Conservation (phyloP, 2,113 vertebrate species). For the Phoxinus phoxinus region DNA sequence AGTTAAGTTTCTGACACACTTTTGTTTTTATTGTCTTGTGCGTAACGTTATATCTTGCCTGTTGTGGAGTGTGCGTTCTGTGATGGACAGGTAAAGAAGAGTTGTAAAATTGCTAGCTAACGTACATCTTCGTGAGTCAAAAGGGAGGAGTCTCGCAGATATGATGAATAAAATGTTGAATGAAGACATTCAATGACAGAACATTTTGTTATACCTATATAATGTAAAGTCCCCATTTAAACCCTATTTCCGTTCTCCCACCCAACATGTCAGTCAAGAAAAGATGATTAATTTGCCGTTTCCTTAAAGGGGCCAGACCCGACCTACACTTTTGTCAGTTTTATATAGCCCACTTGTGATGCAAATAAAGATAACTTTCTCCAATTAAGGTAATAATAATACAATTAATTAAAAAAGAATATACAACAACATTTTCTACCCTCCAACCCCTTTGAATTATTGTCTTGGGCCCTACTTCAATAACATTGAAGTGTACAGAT, state of each 20-base stretch:
- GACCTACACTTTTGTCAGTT: not conserved
- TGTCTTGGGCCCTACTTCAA: not conserved
- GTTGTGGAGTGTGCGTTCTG: not conserved
- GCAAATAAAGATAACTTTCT: not conserved
- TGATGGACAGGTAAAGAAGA: not conserved
- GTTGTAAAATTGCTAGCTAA: not conserved
- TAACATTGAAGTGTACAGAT: not conserved
- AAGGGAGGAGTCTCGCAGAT: slow-evolving; percentile 35
- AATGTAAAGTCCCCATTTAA: not conserved
- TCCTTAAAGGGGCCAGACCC: not conserved
- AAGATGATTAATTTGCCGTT: not conserved
- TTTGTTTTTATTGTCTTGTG: slow-evolving; percentile 6
- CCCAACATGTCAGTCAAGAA: not conserved
- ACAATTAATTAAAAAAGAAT: too few species aligned
- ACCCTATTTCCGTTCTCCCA: too few species aligned
- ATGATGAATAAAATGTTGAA: not conserved
- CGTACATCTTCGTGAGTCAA: slow-evolving; percentile 23
- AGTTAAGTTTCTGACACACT: not conserved
- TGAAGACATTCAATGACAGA: not conserved
- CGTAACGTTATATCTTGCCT: not conserved
- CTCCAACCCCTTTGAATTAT: not conserved
- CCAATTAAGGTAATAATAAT: too few species aligned
- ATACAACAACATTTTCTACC: not conserved
- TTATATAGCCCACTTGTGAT: not conserved
- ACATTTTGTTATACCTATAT: not conserved